A percentile compares a stretch with the other conserved stretches of the same genome.
phyloP scores from a whole-genome alignment of 1,140 invertebrate species.

The Galleria mellonella region DNA sequence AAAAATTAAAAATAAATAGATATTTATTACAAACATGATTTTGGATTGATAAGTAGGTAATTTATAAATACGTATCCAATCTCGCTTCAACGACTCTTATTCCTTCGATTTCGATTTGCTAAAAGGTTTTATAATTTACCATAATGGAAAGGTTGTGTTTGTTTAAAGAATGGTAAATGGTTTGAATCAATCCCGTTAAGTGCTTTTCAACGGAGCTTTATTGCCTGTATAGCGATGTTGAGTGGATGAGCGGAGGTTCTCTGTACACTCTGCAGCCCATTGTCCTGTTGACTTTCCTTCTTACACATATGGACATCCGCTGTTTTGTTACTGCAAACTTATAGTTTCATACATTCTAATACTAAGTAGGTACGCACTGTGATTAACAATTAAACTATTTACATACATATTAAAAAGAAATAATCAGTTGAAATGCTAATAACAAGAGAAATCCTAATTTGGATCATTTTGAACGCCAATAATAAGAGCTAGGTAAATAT shows the following conservation, averaged over 20 bases:
- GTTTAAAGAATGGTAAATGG: constrained; percentile 75
- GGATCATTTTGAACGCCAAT: too few relatives aligned
- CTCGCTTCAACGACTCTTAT: constrained; percentile 17
- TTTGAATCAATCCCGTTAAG: constrained; percentile 74
- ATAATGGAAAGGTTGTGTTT: constrained; percentile 73
- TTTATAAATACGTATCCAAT: not conserved
- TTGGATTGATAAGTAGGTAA: too few relatives aligned
- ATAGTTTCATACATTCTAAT: too few relatives aligned
- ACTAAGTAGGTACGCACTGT: too few relatives aligned
- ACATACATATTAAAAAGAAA: too few relatives aligned
- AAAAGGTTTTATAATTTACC: constrained; percentile 73
- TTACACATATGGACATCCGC: not conserved
- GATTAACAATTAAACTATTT: too few relatives aligned
- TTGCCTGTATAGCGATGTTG: constrained; percentile 62
- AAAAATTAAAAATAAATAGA: too few relatives aligned
- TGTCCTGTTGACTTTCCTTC: not conserved
- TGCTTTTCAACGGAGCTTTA: constrained; percentile 74
- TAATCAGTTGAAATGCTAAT: too few relatives aligned
- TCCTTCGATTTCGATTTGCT: constrained; percentile 59
- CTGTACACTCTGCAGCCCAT: not conserved
- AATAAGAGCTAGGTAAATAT: too few relatives aligned
- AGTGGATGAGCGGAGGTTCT: constrained; percentile 38
- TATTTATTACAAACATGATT: constrained; percentile 3
- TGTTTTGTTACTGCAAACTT: too few relatives aligned
- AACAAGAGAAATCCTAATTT: too few relatives aligned